These are phyloP conservation scores for Phyllotis vaccarum DNA, from an alignment of 2,797 vertebrate species.

Conservation along the genomic window DNA sequence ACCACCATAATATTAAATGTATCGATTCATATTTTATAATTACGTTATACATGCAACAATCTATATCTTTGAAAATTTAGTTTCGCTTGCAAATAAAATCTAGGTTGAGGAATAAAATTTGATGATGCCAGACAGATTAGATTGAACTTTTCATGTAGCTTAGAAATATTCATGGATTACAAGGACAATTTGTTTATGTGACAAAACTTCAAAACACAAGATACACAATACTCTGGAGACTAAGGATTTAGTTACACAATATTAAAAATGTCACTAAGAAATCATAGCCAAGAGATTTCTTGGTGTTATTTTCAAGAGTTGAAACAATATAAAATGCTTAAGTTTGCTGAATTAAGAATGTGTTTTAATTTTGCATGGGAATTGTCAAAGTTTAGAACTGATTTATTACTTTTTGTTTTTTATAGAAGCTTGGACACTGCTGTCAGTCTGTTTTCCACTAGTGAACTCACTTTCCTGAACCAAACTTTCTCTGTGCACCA, in stretches of 20 bases:
- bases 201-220: constrained; percentile 75
- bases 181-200: constrained; percentile 84
- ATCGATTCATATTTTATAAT: constrained; percentile 88
- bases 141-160: constrained; percentile 88
- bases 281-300: constrained; percentile 44
- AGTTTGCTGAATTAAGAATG: background rate
- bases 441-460: background rate
- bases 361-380: constrained; percentile 3
- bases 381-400: constrained; percentile 20
- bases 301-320: background rate
- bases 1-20: constrained; percentile 87
- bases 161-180: constrained; percentile 86
- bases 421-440: background rate
- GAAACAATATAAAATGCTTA: background rate
- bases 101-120: constrained; percentile 88
- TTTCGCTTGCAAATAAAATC: constrained; percentile 88
- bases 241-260: constrained; percentile 65
- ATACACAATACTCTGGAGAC: constrained; percentile 73
- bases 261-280: constrained; percentile 73
- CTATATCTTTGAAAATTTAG: constrained; percentile 87
- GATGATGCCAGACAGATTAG: constrained; percentile 88
- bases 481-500: background rate
- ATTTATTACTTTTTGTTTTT: background rate
- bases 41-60: constrained; percentile 86
- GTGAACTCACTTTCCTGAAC: background rate